Percentiles rank a stretch among this genome's conserved stretches.
Conservation (phyloP, 2,888 invertebrate genomes). For the Dendrolimus pini region DNA sequence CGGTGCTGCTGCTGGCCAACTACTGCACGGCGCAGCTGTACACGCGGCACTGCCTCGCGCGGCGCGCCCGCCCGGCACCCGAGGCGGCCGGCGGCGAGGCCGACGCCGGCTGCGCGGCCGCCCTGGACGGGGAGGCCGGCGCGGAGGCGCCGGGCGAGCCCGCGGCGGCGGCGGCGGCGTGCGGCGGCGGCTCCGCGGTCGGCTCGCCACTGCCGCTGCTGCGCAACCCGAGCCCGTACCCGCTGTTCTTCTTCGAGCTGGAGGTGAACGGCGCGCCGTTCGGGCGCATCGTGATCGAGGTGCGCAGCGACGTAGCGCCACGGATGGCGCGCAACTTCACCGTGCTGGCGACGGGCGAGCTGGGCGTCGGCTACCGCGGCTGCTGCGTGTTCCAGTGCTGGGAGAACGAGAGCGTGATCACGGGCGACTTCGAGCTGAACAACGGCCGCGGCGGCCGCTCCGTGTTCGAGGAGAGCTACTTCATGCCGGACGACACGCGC, state of each 20-base stretch:
- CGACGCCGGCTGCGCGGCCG: conserved; percentile 23
- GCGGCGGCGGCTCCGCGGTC: conserved; percentile 23
- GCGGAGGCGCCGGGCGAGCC: conserved; percentile 24
- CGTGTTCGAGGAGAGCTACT: conserved; percentile 85
- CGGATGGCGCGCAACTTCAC: conserved; percentile 89
- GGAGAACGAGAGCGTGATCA: conserved; percentile 88
- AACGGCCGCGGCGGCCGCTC: conserved; percentile 88
- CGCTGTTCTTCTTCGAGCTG: conserved; percentile 85
- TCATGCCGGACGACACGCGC: conserved; percentile 89
- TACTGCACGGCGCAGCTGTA: conserved; percentile 86
- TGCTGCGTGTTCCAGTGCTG: conserved; percentile 89
- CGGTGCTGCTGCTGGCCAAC: conserved; percentile 83
- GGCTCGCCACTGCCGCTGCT: conserved; percentile 37
- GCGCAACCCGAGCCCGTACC: conserved; percentile 60
- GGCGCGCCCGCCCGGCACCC: conserved; percentile 76
- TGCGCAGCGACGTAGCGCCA: conserved; percentile 86
- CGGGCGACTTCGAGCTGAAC: conserved; percentile 88
- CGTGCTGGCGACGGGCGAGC: conserved; percentile 82
- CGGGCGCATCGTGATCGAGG: conserved; percentile 86
- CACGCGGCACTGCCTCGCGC: conserved; percentile 74
- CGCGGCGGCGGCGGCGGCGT: conserved; percentile 2
- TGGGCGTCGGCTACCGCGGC: conserved; percentile 86
- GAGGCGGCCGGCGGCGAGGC: conserved; percentile 23
- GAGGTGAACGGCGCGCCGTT: conserved; percentile 82
- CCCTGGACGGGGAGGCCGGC: conserved; percentile 22